phyloP scores from a whole-genome alignment of 1,140 invertebrate genomes.

The Pentalonia nigronervosa region DNA sequence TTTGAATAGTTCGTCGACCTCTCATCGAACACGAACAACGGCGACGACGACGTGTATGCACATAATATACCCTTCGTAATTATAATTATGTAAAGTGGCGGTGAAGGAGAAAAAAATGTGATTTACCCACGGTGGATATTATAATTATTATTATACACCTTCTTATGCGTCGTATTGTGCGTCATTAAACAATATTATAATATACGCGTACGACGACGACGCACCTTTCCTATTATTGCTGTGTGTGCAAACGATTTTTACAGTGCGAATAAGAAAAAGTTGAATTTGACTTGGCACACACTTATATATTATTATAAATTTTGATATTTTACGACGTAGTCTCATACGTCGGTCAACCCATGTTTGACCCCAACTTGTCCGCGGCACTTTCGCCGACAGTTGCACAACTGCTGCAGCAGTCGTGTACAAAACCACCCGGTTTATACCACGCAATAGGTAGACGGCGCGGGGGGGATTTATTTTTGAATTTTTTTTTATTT shows the following conservation, averaged over 20 bases:
- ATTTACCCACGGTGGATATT: background rate
- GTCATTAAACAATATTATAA: background rate
- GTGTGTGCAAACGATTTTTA: background rate
- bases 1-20: conserved; percentile 23
- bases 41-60: background rate
- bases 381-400: background rate
- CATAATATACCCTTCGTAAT: conserved; percentile 25
- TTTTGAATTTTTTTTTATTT: background rate
- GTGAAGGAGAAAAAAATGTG: background rate
- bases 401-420: background rate
- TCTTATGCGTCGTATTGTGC: background rate
- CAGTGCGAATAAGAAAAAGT: background rate
- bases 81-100: background rate
- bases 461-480: background rate
- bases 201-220: background rate
- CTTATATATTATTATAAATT: background rate
- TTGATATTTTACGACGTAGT: background rate
- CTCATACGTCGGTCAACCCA: background rate
- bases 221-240: too few species aligned
- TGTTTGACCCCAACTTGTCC: background rate
- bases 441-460: background rate
- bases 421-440: background rate
- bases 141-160: background rate
- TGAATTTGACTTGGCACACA: background rate
- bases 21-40: background rate